These are phyloP conservation scores for Caranx ignobilis DNA, from an alignment of 2,113 vertebrate genomes.

Conservation along the genomic window DNA sequence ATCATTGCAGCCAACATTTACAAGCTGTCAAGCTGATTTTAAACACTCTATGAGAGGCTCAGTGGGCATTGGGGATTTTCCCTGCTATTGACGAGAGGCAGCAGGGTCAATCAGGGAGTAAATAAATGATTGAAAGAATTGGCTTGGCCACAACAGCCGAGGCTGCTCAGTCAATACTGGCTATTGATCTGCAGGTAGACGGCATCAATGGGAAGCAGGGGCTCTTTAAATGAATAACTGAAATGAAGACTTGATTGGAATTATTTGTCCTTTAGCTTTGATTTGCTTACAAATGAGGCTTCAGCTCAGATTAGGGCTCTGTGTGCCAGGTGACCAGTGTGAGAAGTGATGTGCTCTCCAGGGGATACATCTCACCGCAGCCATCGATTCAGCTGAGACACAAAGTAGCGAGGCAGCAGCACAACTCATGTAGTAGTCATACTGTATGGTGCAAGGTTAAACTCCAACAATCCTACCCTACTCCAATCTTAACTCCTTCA, in stretches of 20 bases:
- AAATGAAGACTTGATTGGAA: slow-evolving; percentile 69
- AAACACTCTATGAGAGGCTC: slow-evolving; percentile 69
- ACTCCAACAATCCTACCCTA: background rate
- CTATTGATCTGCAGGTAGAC: slow-evolving; percentile 79
- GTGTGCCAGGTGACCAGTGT: slow-evolving; percentile 27
- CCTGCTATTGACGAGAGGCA: slow-evolving; percentile 69
- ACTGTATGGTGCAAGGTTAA: background rate
- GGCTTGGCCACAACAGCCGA: slow-evolving; percentile 69
- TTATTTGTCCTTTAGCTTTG: slow-evolving; percentile 66
- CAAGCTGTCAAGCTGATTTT: slow-evolving; percentile 73
- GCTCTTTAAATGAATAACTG: slow-evolving; percentile 69
- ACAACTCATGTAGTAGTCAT: too few species aligned
- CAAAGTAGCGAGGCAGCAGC: background rate
- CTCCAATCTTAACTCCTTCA: background rate
- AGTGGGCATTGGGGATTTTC: slow-evolving; percentile 63
- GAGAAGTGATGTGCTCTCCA: slow-evolving; percentile 4
- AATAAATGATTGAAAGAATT: slow-evolving; percentile 85
- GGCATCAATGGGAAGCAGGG: slow-evolving; percentile 66
- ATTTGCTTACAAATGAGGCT: slow-evolving; percentile 70
- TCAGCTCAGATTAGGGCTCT: slow-evolving; percentile 46
- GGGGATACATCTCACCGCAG: slow-evolving; percentile 22
- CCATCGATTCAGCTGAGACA: slow-evolving; percentile 6
- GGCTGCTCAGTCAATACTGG: slow-evolving; percentile 76
- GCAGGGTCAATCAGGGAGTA: slow-evolving; percentile 81
- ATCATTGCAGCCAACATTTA: slow-evolving; percentile 54